These are phyloP conservation scores for Protosalanx chinensis DNA, from an alignment of 2,797 vertebrate species.

Conservation along the genomic window DNA sequence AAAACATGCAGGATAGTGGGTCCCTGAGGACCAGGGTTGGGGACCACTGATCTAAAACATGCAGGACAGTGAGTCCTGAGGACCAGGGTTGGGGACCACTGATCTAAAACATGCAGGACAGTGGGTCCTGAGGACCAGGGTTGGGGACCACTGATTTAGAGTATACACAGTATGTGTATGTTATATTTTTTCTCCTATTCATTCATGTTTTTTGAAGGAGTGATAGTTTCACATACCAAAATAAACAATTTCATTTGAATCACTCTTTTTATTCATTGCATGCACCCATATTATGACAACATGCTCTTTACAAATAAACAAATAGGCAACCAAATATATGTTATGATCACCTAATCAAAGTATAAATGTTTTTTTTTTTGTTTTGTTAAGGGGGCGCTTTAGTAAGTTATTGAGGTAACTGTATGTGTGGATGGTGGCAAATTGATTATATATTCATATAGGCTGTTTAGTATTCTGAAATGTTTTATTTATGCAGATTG, in stretches of 20 bases:
- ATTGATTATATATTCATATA: constrained; percentile 18
- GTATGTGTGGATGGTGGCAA: neutral
- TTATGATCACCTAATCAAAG: constrained; percentile 44
- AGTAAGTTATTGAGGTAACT: constrained; percentile 23
- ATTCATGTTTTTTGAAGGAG: too few species aligned
- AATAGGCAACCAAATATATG: constrained; percentile 39
- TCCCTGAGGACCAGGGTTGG: too few species aligned
- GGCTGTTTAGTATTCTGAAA: constrained; percentile 27
- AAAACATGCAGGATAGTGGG: too few species aligned
- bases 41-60: too few species aligned
- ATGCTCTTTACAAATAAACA: constrained; percentile 51
- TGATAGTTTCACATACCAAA: neutral
- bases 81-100: too few species aligned
- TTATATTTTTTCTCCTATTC: too few species aligned
- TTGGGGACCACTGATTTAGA: too few species aligned
- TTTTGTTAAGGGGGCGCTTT: neutral
- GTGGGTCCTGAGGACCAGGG: too few species aligned
- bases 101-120: too few species aligned
- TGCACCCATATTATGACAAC: constrained; percentile 68
- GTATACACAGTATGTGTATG: too few species aligned
- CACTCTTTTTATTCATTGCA: constrained; percentile 68
- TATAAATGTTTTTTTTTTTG: neutral
- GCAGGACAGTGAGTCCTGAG: too few species aligned
- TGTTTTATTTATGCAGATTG: constrained; percentile 26
- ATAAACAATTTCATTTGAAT: constrained; percentile 25